Conservation (phyloP, 2,888 invertebrate genomes). For the Nyleta sp. region DNA sequence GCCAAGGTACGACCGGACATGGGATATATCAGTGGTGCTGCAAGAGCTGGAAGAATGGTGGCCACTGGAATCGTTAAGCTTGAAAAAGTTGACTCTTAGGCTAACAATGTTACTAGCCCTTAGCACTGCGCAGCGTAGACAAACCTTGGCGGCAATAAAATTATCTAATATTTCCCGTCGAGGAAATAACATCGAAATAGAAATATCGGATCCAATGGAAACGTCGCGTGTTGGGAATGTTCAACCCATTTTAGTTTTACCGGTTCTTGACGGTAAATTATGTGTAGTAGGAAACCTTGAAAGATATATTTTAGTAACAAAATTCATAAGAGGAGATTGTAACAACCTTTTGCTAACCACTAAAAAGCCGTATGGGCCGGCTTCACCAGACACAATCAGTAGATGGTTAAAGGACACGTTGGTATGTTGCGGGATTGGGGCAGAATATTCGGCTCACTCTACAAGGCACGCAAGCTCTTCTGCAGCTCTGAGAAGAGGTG, state of each 20-base stretch:
- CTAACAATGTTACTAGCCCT: conserved; percentile 7
- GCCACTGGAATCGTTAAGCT: background rate
- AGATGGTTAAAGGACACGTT: conserved; percentile 57
- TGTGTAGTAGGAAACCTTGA: conserved; percentile 27
- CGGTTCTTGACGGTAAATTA: background rate
- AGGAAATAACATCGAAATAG: conserved; percentile 11
- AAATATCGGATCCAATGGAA: too few relatives aligned
- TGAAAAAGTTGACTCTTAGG: background rate
- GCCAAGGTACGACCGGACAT: conserved; percentile 50
- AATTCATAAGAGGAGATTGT: background rate
- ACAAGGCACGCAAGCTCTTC: conserved; percentile 62
- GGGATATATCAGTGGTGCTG: conserved; percentile 44
- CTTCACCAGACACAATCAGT: conserved; percentile 45
- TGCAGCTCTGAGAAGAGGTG: conserved; percentile 38
- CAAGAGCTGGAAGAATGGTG: background rate
- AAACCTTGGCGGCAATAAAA: conserved; percentile 7
- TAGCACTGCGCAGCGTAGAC: conserved; percentile 2
- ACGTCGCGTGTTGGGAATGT: conserved; percentile 26
- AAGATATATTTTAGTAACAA: conserved; percentile 28
- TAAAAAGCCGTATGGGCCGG: conserved; percentile 44
- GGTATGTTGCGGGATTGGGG: conserved; percentile 11
- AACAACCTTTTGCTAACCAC: conserved; percentile 28
- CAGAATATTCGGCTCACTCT: conserved; percentile 39
- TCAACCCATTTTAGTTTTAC: conserved; percentile 42
- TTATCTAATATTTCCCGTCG: background rate